Evolutionary conservation across 2,797 vertebrate genomes (phyloP), one percentile per base, ranked within the genome.

Genomic region (Sarcophilus harrisii): DNA sequence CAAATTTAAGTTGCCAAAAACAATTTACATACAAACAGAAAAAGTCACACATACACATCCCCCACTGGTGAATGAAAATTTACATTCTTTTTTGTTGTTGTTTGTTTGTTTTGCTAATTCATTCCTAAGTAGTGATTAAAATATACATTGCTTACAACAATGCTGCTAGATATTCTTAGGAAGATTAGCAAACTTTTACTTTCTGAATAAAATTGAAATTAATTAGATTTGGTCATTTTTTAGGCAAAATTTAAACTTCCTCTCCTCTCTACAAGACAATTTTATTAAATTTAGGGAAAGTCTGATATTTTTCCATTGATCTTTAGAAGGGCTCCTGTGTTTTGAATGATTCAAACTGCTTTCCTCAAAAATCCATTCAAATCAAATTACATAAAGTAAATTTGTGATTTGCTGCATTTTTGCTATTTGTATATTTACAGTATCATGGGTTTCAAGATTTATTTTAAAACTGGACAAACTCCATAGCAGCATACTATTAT

Each of bases 301-400:
- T 59, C 45, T 92, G 58, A 54, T 59, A 0, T 0, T 10, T 94
- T 96, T 92, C 10, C 3, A n/a, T 92, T 93, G 90, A 27, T 58
- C 91, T 58, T 95, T 52, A 0, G 1, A 66, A 90, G 4, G 58
- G n/a, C 93, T 91, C 3, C 1, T 87, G 9, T 93, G 28, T 57
- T n/a, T n/a, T 45, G 49, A 28, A 93, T 21, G n/a, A 24, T 91
- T 95, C 87, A 94, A 57, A 28, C 93, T 21, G 52, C 24, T 91
- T 95, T 66, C 93, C 2, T n/a, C 32, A 66, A 58, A 96, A 94
- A 92, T 62, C 30, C 54, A 54, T 30, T 92, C 90, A 90, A 90
- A 58, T 16, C 52, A 60, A n/a, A 55, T 91, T 10, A 29, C 92
- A 1, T 87, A 38, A 93, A 93, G 92, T 90, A 58, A 54, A 58